These are phyloP conservation scores for Nemoura dubitans DNA, from an alignment of 2,888 invertebrate genomes.

Conservation along the genomic window DNA sequence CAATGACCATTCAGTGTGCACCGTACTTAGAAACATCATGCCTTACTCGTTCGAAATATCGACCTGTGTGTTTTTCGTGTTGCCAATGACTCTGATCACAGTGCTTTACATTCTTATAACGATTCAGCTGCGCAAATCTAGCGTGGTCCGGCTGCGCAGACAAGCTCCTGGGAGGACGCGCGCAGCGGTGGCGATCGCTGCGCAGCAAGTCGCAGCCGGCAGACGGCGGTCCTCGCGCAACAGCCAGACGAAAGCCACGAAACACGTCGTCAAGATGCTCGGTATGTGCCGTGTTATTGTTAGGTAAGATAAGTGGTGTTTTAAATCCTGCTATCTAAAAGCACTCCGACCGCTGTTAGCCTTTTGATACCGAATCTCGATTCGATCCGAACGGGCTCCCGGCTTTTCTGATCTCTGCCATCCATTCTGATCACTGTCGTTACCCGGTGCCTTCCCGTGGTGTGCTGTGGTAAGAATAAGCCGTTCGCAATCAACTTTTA, in stretches of 20 bases:
- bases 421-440: background rate
- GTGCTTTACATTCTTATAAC: slow-evolving; percentile 64
- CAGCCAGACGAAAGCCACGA: slow-evolving; percentile 57
- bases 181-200: slow-evolving; percentile 22
- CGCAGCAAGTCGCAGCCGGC: slow-evolving; percentile 57
- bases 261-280: slow-evolving; percentile 67
- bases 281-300: slow-evolving; percentile 60
- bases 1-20: slow-evolving; percentile 56
- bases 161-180: slow-evolving; percentile 34
- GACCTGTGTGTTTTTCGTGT: slow-evolving; percentile 69
- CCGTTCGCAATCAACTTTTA: background rate
- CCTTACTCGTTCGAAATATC: slow-evolving; percentile 67
- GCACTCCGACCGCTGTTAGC: background rate
- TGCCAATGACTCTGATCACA: slow-evolving; percentile 70
- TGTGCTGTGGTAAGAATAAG: background rate
- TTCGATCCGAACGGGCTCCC: background rate
- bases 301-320: background rate
- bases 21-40: slow-evolving; percentile 62
- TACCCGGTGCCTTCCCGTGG: background rate
- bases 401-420: background rate
- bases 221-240: slow-evolving; percentile 60
- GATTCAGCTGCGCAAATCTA: slow-evolving; percentile 59
- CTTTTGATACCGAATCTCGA: background rate
- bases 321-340: background rate
- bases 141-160: slow-evolving; percentile 46